phyloP scores from a whole-genome alignment of 1,140 invertebrate species.

The Limonius californicus region DNA sequence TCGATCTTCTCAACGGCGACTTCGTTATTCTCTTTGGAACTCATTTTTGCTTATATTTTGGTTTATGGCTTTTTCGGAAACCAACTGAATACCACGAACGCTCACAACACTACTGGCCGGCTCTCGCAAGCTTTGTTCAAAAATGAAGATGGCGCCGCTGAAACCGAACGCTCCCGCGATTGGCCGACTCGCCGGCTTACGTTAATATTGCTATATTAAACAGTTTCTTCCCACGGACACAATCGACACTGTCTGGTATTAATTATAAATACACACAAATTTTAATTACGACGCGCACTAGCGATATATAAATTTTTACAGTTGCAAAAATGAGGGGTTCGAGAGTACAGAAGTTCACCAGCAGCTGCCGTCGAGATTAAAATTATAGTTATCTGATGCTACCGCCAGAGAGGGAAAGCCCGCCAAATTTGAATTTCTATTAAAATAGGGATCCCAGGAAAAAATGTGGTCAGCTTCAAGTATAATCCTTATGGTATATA shows the following conservation, averaged over 20 bases:
- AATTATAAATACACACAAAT: constrained; percentile 13
- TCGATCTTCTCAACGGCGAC: constrained; percentile 76
- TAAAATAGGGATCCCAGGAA: background rate
- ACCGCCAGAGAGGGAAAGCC: constrained; percentile 24
- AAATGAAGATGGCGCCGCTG: constrained; percentile 79
- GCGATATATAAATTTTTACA: constrained; percentile 32
- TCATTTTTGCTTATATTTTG: constrained; percentile 63
- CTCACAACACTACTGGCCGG: constrained; percentile 60
- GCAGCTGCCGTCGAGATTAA: constrained; percentile 38
- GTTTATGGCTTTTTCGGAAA: constrained; percentile 48
- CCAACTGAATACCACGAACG: constrained; percentile 50
- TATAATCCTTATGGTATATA: no score
- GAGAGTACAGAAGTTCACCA: constrained; percentile 49
- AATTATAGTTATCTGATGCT: constrained; percentile 32
- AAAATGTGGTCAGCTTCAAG: no score
- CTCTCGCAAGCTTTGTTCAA: constrained; percentile 65
- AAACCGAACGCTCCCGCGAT: constrained; percentile 56
- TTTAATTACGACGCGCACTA: constrained; percentile 14
- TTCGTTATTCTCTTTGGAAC: constrained; percentile 81
- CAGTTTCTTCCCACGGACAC: constrained; percentile 6
- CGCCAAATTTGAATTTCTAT: constrained; percentile 3
- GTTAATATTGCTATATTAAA: constrained; percentile 11
- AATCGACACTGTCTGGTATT: constrained; percentile 11
- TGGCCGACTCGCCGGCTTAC: constrained; percentile 49
- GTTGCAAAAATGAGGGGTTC: constrained; percentile 51